Conservation (phyloP, 2,113 vertebrate genomes). For the Trogon melanurus region DNA sequence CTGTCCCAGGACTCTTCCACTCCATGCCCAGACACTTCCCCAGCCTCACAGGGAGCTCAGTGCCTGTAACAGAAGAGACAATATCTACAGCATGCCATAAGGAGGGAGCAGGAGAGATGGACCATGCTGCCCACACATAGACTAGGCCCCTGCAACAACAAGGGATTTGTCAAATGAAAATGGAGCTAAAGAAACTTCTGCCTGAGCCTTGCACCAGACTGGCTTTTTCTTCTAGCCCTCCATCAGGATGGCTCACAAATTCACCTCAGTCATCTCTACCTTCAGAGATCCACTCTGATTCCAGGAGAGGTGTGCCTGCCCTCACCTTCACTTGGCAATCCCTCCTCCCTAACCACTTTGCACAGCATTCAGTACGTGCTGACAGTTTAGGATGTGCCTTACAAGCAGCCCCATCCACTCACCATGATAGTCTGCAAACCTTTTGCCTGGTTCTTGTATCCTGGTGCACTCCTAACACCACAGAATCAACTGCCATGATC, state of each 20-base stretch:
- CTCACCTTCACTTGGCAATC: neutral
- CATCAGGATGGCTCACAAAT: neutral
- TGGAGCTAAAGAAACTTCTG: neutral
- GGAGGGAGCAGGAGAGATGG: neutral
- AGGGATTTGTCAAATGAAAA: neutral
- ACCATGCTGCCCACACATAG: rapidly evolving
- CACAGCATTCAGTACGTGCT: neutral
- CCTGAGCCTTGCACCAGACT: neutral
- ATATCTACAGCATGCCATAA: rapidly evolving
- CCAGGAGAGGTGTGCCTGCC: neutral
- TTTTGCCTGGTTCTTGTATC: neutral
- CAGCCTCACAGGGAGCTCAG: neutral
- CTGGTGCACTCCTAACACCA: neutral
- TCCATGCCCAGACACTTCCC: neutral
- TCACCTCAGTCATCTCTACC: neutral
- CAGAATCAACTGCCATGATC: neutral
- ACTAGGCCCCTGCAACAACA: neutral
- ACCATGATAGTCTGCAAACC: neutral
- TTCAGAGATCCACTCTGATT: neutral
- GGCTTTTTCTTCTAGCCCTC: neutral
- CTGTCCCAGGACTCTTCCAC: neutral
- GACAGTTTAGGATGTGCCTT: neutral
- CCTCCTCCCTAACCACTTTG: neutral
- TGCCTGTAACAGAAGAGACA: neutral
- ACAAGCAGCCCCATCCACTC: neutral